Evolutionary conservation across 2,113 vertebrate species (phyloP).

Genomic region (Pseudorectes ferrugineus): DNA sequence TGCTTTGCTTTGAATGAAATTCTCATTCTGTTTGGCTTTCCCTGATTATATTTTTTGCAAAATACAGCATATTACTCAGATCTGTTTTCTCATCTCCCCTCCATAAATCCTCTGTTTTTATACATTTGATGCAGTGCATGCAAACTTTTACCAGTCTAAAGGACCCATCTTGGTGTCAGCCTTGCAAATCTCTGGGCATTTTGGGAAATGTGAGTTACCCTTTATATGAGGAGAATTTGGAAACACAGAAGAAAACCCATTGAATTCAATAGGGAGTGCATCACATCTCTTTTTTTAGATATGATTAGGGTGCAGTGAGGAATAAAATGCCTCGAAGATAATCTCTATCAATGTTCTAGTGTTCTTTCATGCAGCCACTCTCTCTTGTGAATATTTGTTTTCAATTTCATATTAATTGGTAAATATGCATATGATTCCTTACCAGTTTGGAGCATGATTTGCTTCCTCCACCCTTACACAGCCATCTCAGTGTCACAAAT

Average conservation of each 20-base stretch:
- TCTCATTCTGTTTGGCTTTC: neutral
- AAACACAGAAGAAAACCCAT: neutral
- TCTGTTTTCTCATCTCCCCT: neutral
- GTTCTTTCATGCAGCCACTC: neutral
- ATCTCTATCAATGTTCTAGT: neutral
- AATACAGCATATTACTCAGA: neutral
- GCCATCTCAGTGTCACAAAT: neutral
- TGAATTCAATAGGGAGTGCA: neutral
- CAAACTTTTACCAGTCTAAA: neutral
- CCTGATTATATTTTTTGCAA: neutral
- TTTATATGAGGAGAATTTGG: neutral
- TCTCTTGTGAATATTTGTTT: neutral
- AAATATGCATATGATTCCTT: neutral
- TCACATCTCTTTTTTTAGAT: neutral
- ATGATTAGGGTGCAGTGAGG: neutral
- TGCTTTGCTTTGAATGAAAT: neutral
- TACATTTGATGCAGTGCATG: neutral
- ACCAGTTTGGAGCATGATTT: neutral
- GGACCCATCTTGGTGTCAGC: neutral
- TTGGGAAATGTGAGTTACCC: neutral
- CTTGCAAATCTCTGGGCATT: neutral
- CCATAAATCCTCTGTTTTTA: neutral
- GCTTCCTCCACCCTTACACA: neutral
- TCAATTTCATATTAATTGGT: neutral
- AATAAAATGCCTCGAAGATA: neutral